Base-by-base conservation (phyloP, 2,888 invertebrate species). In the Parnassius apollo region DNA sequence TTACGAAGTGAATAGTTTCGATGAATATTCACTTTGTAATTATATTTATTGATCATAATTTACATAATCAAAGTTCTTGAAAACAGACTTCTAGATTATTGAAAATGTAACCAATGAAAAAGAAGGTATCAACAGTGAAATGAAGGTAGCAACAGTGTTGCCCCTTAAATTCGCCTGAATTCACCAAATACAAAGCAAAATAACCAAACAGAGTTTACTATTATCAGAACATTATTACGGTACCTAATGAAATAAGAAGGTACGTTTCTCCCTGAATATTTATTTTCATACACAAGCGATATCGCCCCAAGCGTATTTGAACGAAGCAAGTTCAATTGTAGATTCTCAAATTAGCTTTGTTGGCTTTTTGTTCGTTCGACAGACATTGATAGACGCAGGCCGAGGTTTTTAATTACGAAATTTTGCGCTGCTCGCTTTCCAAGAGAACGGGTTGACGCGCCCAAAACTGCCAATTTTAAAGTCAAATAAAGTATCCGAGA, bases 331-430 rank as follows among this genome's bases (percentile, higher is more conserved):
- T 65, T 58, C 58, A 62, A 68, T 67, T 62, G 51, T 50, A 51
- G 54, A 65, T 65, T 61, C 62, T 64, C 66, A 70, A 68, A 70
- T 70, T 70, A 72, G 68, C 62, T 65, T 65, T 66, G 69, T 67
- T 66, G 56, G 65, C 67, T 62, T 68, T 61, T 66, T 66, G 65
- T 59, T 68, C 68, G 69, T 69, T 71, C 68, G 70, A 63, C 68
- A 67, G 68, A 59, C 65, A 59, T 64, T 69, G 71, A 71, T 69
- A 65, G 69, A 62, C 61, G 64, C 65, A 64, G 69, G 57, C 44
- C 59, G 68, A 61, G 67, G 66, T 61, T 69, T 71, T 71, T 69
- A 69, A 70, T 70, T 68, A 71, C 66, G 64, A 59, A 61, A 61
- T 67, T 65, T 68, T 64, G 61, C 63, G 62, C 10, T 53, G 53